These are phyloP conservation scores for Fragum sueziense DNA, from an alignment of 2,888 invertebrate species.

Conservation along the genomic window DNA sequence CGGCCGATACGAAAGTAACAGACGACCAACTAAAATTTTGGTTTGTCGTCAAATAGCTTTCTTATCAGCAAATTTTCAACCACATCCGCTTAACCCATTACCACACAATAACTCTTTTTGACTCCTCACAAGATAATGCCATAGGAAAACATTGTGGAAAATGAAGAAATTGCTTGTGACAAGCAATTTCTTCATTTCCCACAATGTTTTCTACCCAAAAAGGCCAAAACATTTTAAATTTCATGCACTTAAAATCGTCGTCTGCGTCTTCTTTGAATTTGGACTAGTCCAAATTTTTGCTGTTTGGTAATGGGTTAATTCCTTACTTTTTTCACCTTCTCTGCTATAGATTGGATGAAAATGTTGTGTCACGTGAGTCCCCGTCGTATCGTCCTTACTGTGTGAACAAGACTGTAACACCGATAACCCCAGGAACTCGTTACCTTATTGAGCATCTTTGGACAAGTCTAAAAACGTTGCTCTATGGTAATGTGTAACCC, in stretches of 20 bases:
- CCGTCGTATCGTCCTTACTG: too few species aligned
- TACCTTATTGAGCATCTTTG: too few species aligned
- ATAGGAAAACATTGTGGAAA: slow-evolving; percentile 1
- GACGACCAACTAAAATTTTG: neutral
- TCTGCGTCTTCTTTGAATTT: neutral
- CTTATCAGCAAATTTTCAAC: neutral
- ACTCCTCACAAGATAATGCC: too few species aligned
- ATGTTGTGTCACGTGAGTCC: too few species aligned
- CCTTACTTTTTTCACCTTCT: too few species aligned
- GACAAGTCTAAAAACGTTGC: too few species aligned
- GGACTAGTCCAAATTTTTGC: neutral
- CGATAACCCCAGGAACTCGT: too few species aligned
- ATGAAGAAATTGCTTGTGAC: neutral
- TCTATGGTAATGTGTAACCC: too few species aligned
- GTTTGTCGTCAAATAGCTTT: neutral
- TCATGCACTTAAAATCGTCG: neutral
- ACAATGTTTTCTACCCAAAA: slow-evolving; percentile 1
- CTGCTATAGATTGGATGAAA: too few species aligned
- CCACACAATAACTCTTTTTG: too few species aligned
- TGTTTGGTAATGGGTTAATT: slow-evolving; percentile 1
- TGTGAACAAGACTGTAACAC: too few species aligned
- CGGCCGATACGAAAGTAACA: neutral
- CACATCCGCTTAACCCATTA: neutral
- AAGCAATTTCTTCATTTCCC: slow-evolving; percentile 13
- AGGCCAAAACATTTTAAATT: neutral